Evolutionary conservation across 1,140 invertebrate genomes (phyloP), one percentile per base, ranked within the genome.

Genomic region (Meteorus sp.): DNA sequence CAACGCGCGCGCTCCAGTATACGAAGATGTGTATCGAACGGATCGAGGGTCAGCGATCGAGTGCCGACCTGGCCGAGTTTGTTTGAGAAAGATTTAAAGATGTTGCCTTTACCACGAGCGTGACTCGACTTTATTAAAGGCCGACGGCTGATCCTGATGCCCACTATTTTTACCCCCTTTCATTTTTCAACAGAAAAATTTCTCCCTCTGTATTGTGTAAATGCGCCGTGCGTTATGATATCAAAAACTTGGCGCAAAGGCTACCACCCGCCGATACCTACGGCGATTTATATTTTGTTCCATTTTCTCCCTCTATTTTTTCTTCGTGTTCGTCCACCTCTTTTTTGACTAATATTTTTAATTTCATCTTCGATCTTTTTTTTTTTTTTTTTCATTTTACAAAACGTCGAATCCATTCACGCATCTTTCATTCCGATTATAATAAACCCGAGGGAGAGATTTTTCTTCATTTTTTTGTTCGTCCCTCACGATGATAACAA

Each of bases 121-220:
- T 75, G 69, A 75, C 71, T 75, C 56, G 66, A 72, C 68, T 74
- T 68, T 74, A 73, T 75, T 67, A 70, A 66, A 68, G 44, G 35
- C 37, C 60, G 22, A 37, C 25, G 15, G 6, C 51, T 33, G 31
- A 50, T 15, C 39, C 29, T 22, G 23, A 17, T n/a, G n/a, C n/a
- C n/a, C n/a, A n/a, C 33, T 19, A 41, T 54, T 50, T 50, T 55
- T 44, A 22, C 27, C 43, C 50, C 50, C 23, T 31, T 61, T 39
- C 61, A n/a, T n/a, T n/a, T n/a, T n/a, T n/a, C n/a, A n/a, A n/a
- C 15, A 31, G 15, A 54, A n/a, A 4, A 11, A 44, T 17, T 9
- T 44, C 22, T 22, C n/a, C n/a, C n/a, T n/a, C n/a, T n/a, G n/a
- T n/a, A n/a, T n/a, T n/a, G n/a, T n/a, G n/a, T n/a, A n/a, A n/a